phyloP scores from a whole-genome alignment of 2,113 vertebrate genomes.

The Guaruba guarouba region DNA sequence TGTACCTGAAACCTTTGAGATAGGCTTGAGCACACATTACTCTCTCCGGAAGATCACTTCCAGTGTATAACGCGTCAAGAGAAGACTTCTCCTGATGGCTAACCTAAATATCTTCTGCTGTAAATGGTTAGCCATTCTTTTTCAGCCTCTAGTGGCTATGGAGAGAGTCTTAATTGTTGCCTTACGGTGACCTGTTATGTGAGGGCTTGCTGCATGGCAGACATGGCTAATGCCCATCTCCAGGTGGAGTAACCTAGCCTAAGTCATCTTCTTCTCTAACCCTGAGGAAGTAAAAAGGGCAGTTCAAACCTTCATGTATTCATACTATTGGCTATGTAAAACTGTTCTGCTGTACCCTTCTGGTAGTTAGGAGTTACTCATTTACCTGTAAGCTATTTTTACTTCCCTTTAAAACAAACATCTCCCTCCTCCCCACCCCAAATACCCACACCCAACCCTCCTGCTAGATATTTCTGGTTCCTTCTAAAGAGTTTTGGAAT shows the following conservation, averaged over 20 bases:
- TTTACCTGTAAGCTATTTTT: slow-evolving; percentile 47
- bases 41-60: background rate
- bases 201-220: background rate
- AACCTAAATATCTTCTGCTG: background rate
- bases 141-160: background rate
- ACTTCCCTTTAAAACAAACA: slow-evolving; percentile 44
- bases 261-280: background rate
- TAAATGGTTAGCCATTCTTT: background rate
- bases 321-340: accelerated
- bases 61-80: background rate
- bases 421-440: background rate
- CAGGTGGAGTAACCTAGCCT: background rate
- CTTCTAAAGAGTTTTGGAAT: background rate
- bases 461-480: slow-evolving; percentile 23
- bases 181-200: background rate
- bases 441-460: background rate
- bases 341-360: background rate
- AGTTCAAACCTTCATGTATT: background rate
- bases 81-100: background rate
- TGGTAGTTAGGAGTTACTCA: slow-evolving; percentile 7
- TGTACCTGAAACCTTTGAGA: background rate
- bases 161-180: background rate
- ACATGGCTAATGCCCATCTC: background rate
- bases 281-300: background rate
- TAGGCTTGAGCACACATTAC: background rate